These are phyloP conservation scores for Selenia dentaria DNA, from an alignment of 2,888 invertebrate species.

Conservation along the genomic window DNA sequence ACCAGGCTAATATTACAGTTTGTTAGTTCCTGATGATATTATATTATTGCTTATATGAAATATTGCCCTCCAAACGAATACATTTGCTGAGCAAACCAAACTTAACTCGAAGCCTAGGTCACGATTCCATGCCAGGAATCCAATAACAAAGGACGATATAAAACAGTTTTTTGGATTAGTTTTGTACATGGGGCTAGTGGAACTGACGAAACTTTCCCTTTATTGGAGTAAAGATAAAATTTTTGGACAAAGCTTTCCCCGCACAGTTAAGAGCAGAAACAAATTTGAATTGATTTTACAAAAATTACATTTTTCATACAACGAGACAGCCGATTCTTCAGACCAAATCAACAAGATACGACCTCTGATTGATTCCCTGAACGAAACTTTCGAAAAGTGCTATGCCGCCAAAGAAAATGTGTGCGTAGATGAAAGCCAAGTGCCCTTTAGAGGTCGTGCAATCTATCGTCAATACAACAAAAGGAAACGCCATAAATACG, in stretches of 20 bases:
- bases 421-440: too few relatives aligned
- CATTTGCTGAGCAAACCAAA: slow-evolving; percentile 21
- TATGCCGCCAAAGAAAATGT: slow-evolving; percentile 41
- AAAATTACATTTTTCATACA: slow-evolving; percentile 21
- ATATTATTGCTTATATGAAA: too few relatives aligned
- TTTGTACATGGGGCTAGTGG: slow-evolving; percentile 37
- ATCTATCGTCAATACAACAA: slow-evolving; percentile 43
- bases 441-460: slow-evolving; percentile 40
- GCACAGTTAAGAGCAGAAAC: slow-evolving; percentile 30
- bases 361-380: slow-evolving; percentile 36
- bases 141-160: slow-evolving; percentile 26
- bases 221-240: slow-evolving; percentile 35
- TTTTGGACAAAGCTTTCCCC: slow-evolving; percentile 29
- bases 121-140: slow-evolving; percentile 29
- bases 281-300: slow-evolving; percentile 27
- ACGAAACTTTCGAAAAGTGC: slow-evolving; percentile 37
- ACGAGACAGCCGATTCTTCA: slow-evolving; percentile 14
- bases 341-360: slow-evolving; percentile 41
- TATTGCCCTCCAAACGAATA: slow-evolving; percentile 26
- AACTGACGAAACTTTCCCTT: slow-evolving; percentile 32
- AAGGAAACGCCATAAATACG: too few relatives aligned
- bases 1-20: slow-evolving; percentile 15
- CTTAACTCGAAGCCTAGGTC: slow-evolving; percentile 21
- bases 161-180: slow-evolving; percentile 34
- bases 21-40: slow-evolving; percentile 20